Base-by-base conservation (phyloP, 2,888 invertebrate genomes). In the Cenopis cana region DNA sequence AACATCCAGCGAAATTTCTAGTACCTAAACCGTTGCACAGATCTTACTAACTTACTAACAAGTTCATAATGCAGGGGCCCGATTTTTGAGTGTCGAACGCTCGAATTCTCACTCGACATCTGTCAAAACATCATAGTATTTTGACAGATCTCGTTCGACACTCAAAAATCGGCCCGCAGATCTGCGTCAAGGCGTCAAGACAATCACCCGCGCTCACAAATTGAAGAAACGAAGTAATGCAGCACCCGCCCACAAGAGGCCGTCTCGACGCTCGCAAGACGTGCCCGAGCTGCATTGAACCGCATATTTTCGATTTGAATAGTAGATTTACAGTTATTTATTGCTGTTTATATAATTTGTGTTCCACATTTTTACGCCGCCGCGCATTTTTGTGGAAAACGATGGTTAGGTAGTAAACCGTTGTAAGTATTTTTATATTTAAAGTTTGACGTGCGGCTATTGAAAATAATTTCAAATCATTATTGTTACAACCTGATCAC, bases 201-300 rank as follows among this genome's bases (percentile, higher is more conserved):
- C 81, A 77, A 75, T 76, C 73, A 77, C 75, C 73, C 78, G 76
- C 69, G 77, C 73, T 74, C 74, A 84, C 86, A 85, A 86, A 88
- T 85, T 85, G 84, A 79, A 79, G 81, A 81, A 87, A 85, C 86
- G 82, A 81, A 84, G 79, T 85, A 87, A 88, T 85, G 81, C 85
- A 81, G 76, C 75, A 75, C 79, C 86, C 86, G 80, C 87, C 88
- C 85, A 88, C 87, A 70, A 69, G 74, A 75, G 75, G 74, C 78
- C 80, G 77, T 79, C 80, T 74, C 74, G 68, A 74, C 52, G 75
- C 79, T 79, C 81, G 81, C 80, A 79, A 78, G 76, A 69, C 64
- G 73, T 49, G 52, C 46, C 60, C 33, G 59, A 69, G 49, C 60
- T 71, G 55, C 60, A 67, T 66, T 55, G 55, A 67, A 71, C 71